Evolutionary conservation across 2,797 vertebrate genomes (phyloP), one percentile per base, ranked within the genome.

Genomic region (Poeciliopsis infans): DNA sequence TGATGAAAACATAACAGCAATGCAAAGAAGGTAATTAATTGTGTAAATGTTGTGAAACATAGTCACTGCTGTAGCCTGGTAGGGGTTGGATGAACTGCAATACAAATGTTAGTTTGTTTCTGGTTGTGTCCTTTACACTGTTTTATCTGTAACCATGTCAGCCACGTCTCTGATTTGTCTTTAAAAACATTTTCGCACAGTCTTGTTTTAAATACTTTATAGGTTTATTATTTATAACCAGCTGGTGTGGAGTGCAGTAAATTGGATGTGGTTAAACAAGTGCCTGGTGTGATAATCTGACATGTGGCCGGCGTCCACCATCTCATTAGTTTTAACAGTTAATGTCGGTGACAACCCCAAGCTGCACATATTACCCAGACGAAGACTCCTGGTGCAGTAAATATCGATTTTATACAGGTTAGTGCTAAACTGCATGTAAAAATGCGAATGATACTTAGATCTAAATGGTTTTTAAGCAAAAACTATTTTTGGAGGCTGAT

Each of bases 281-380:
- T 95, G 95, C 94, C 94, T 95, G 91, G 80, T 89, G 80, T 85
- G 88, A 85, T 89, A 86, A 90, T 79, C 73, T 80, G 77, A 84
- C 59, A 83, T 81, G 82, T 87, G 82, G 70, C 85, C 82, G 80
- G 81, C 77, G 66, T 75, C 81, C 84, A 74, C 85, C 86, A 79
- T 85, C 75, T 83, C 66, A 86, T 90, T 79, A 72, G 72, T 77
- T 83, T 83, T 57, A 82, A 87, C 66, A 64, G 72, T 69, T 85
- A 16, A 51, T 79, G 80, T 83, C 64, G 68, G 77, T 59, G 43
- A 87, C 79, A 79, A 68, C 31, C 73, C 7, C 46, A 51, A 79
- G 59, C 86, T 88, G 83, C 84, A 88, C 79, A 81, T 49, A 72
- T 82, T 84, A 33, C 68, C 64, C 43, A 0, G 11, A 73, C 85